These are phyloP conservation scores for Agelastica alni DNA, from an alignment of 2,888 invertebrate genomes.

Conservation along the genomic window DNA sequence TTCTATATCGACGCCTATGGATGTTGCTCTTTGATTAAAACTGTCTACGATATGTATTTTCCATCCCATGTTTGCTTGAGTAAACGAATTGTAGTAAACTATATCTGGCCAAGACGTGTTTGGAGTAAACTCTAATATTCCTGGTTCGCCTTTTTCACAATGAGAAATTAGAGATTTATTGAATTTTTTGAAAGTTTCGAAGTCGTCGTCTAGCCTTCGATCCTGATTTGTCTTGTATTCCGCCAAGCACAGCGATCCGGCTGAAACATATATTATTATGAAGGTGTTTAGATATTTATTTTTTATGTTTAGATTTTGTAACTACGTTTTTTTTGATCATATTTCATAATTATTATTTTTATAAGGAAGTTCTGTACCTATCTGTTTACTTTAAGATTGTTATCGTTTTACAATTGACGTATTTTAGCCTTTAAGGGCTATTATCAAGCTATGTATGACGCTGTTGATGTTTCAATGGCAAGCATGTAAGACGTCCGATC, in stretches of 20 bases:
- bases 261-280: slow-evolving; percentile 55
- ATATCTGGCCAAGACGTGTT: slow-evolving; percentile 89
- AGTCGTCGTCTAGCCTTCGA: slow-evolving; percentile 78
- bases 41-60: slow-evolving; percentile 89
- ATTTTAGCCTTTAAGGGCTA: no score
- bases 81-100: slow-evolving; percentile 92
- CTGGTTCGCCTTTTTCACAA: slow-evolving; percentile 76
- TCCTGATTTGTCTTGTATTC: slow-evolving; percentile 69
- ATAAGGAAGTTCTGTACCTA: no score
- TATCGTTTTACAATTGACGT: no score
- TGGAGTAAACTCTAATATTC: slow-evolving; percentile 78
- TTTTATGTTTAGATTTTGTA: no score
- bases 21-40: slow-evolving; percentile 56
- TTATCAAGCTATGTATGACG: no score
- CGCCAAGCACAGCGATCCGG: slow-evolving; percentile 79
- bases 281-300: no score
- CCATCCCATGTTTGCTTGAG: slow-evolving; percentile 94
- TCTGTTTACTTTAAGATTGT: no score
- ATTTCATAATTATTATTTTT: no score
- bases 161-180: slow-evolving; percentile 73
- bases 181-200: slow-evolving; percentile 79
- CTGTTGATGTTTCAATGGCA: no score
- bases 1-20: slow-evolving; percentile 12
- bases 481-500: no score
- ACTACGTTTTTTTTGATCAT: no score